These are phyloP conservation scores for Drosophila obscura DNA, from an alignment of 1,140 invertebrate species.

Conservation along the genomic window DNA sequence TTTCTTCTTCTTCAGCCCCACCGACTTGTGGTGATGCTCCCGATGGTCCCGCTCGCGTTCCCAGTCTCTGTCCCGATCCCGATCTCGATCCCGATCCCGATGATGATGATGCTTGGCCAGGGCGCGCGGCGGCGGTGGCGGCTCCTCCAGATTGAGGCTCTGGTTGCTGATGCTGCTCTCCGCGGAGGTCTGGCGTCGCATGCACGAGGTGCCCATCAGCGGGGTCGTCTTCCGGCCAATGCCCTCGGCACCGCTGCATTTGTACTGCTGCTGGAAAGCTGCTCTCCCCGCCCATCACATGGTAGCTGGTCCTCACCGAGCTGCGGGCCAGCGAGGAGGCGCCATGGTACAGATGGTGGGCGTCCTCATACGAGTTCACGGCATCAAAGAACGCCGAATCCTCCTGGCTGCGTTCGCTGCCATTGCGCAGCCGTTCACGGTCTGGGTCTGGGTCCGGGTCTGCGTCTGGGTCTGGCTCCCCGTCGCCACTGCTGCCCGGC, in stretches of 20 bases:
- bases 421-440: constrained; percentile 46
- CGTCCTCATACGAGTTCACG: constrained; percentile 74
- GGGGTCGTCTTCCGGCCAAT: constrained; percentile 66
- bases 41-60: constrained; percentile 57
- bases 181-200: constrained; percentile 80
- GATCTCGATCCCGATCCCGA: constrained; percentile 48
- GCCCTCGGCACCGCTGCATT: constrained; percentile 68
- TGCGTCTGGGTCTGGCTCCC: constrained; percentile 30
- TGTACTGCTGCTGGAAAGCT: constrained; percentile 83
- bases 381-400: constrained; percentile 80
- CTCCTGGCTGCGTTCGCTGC: constrained; percentile 77
- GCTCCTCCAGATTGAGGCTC: constrained; percentile 75
- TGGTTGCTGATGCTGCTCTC: constrained; percentile 83
- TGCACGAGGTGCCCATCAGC: constrained; percentile 67
- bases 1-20: constrained; percentile 59
- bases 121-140: constrained; percentile 15
- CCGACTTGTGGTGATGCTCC: constrained; percentile 50
- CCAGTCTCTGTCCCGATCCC: constrained; percentile 39
- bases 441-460: constrained; percentile 39
- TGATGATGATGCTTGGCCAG: constrained; percentile 47
- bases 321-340: constrained; percentile 76
- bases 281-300: constrained; percentile 69
- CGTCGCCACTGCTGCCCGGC: constrained; percentile 60
- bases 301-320: constrained; percentile 78
- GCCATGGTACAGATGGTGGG: constrained; percentile 59